Evolutionary conservation across 2,113 vertebrate species (phyloP).

Genomic region (Pomatorhinus ruficollis): DNA sequence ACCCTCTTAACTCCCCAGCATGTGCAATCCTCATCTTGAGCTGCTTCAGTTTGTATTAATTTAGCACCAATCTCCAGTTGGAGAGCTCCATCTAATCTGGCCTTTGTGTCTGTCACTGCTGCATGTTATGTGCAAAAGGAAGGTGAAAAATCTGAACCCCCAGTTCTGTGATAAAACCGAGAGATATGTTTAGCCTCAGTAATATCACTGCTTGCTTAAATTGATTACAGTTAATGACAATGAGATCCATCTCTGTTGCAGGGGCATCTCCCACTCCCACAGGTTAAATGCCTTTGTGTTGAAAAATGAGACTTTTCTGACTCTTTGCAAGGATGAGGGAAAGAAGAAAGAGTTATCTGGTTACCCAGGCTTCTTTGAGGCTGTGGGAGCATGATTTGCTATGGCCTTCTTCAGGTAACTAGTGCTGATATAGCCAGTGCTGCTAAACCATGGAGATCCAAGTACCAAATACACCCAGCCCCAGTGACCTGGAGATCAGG

Average conservation of each 20-base stretch:
- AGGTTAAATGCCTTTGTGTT: not conserved
- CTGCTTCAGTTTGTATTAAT: conserved; percentile 16
- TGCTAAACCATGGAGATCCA: not conserved
- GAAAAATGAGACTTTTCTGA: not conserved
- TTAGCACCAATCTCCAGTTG: not conserved
- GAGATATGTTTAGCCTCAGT: not conserved
- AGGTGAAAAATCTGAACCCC: not conserved
- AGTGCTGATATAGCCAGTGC: not conserved
- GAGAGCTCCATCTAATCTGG: not conserved
- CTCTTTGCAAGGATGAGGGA: not conserved
- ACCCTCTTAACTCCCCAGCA: not conserved
- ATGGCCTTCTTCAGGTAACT: not conserved
- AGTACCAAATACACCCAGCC: not conserved
- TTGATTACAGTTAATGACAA: not conserved
- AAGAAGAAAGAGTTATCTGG: not conserved
- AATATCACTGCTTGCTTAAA: not conserved
- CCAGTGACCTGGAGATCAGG: not conserved
- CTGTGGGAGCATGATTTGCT: not conserved
- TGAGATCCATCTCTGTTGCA: not conserved
- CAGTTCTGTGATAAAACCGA: not conserved
- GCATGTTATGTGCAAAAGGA: not conserved
- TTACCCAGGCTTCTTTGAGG: not conserved
- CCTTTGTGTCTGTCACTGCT: not conserved
- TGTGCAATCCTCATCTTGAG: not conserved
- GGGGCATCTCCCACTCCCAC: not conserved